Evolutionary conservation across 2,797 vertebrate species (phyloP), one percentile per base, ranked within the genome.

Genomic region (Hydrophis major): DNA sequence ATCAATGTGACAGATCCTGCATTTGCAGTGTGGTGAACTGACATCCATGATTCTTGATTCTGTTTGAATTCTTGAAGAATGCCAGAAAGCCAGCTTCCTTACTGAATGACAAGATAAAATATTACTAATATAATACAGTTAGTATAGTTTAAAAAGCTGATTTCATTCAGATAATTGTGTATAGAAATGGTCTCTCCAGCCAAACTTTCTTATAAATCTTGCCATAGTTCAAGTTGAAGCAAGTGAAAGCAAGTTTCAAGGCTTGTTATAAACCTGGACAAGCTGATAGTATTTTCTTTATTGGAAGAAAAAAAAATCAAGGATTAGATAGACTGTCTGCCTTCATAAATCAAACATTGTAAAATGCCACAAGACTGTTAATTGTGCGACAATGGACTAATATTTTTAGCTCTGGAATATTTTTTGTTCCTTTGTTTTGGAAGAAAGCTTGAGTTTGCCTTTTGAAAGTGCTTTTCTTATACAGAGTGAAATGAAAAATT

Each of bases 371-470:
- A 88, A 28, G 50, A 66, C 4, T 55, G 11, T 66, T 87, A 61
- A 53, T 63, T 87, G 22, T 55, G 50, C 4, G 37, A 8, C 60
- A 37, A 88, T 25, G 37, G 20, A 28, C 22, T 18, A 87, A 42
- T 32, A 57, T 6, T 50, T 22, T 27, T 87, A 4, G 2, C 7
- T 50, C 32, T 60, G 27, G 74, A 69, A 69, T 87, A 8, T 27
- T 50, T 50, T 93, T 56, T 57, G 32, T 50, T 47, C n/a, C 83
- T 94, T 93, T 94, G 13, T 87, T 66, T 42, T 92, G 78, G 47
- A 37, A 86, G 93, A 94, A 83, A 25, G 28, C 69, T 25, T 53
- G n/a, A 60, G 78, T 89, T 25, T 4, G 91, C 11, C 32, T 13
- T 94, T 50, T 88, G 6, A 78, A 89, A 86, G 4, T 89, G 69